Conservation (phyloP, 2,797 vertebrate species). For the Coranthus polyacanthus region DNA sequence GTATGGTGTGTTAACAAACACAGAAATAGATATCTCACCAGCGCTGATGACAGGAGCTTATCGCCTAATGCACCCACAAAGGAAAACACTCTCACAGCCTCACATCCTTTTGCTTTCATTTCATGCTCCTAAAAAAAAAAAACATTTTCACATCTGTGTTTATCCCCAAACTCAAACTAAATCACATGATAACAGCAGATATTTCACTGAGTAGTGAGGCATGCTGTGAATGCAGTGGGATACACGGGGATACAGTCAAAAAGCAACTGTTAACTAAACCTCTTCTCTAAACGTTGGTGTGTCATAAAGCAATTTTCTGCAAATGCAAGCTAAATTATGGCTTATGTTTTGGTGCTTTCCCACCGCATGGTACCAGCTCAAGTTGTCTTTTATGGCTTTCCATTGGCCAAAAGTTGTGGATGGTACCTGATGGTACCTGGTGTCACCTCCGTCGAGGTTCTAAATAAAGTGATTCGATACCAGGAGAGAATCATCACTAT, state of each 20-base stretch:
- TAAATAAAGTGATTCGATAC: too few species aligned
- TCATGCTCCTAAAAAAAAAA: constrained; percentile 8
- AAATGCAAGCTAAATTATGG: too few species aligned
- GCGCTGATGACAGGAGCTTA: constrained; percentile 16
- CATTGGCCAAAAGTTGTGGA: too few species aligned
- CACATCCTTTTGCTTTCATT: constrained; percentile 1
- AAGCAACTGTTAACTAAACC: background rate
- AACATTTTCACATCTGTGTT: background rate
- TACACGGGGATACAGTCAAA: background rate
- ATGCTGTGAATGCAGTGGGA: background rate
- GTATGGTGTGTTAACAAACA: constrained; percentile 23
- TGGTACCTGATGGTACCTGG: too few species aligned
- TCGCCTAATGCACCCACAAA: background rate
- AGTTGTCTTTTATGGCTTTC: too few species aligned
- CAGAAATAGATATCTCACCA: constrained; percentile 49
- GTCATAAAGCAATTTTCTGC: too few species aligned
- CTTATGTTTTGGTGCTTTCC: too few species aligned
- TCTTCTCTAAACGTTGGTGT: background rate
- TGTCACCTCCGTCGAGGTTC: too few species aligned
- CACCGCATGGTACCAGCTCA: too few species aligned
- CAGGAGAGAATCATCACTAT: too few species aligned
- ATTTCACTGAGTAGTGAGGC: background rate
- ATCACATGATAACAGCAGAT: background rate
- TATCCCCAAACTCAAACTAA: background rate
- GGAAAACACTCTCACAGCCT: background rate